Conservation (phyloP, 2,113 vertebrate genomes). For the Corydoras maculifer region DNA sequence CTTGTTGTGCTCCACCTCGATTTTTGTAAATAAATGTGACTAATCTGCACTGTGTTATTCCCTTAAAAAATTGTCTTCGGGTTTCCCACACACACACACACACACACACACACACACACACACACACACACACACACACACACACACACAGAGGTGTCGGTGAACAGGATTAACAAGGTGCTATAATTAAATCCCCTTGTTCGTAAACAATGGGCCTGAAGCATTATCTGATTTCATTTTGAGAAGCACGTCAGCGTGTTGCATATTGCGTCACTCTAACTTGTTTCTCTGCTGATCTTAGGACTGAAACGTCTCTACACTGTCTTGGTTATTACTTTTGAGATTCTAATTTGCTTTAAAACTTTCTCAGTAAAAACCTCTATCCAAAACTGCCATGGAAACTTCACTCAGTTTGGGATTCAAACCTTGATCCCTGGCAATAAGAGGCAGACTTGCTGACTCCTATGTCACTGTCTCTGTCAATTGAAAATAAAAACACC, state of each 20-base stretch:
- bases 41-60: not conserved
- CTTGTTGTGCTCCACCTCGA: not conserved
- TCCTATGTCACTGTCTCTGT: too few species aligned
- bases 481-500: too few species aligned
- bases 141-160: conserved; percentile 10
- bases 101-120: not conserved
- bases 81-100: not conserved
- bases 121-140: not conserved
- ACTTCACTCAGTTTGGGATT: too few species aligned
- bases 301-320: not conserved
- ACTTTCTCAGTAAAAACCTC: too few species aligned
- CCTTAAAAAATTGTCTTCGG: not conserved
- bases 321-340: not conserved
- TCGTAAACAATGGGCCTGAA: conserved; percentile 23
- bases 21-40: conserved; percentile 11
- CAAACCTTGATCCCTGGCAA: too few species aligned
- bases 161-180: conserved; percentile 30
- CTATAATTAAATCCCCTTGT: conserved; percentile 29
- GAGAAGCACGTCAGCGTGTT: not conserved
- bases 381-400: too few species aligned
- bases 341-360: too few species aligned
- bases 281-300: not conserved
- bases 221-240: conserved; percentile 30
- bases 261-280: too few species aligned
- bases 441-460: too few species aligned